A percentile compares a stretch with the other conserved stretches of the same genome.
These are phyloP conservation scores for Teinopalpus imperialis DNA, from an alignment of 2,888 invertebrate species.

Conservation along the genomic window DNA sequence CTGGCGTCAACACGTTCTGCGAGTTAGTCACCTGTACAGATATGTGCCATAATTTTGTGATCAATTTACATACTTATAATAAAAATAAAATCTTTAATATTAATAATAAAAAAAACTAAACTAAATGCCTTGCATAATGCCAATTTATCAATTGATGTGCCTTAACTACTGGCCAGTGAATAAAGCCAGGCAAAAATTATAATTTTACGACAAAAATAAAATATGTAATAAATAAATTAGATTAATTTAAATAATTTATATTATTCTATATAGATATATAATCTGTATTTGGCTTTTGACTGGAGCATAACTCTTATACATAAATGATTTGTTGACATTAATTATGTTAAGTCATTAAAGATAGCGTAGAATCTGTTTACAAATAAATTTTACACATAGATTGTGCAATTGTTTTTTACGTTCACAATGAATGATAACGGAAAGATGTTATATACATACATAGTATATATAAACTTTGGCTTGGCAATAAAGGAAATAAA, in stretches of 20 bases:
- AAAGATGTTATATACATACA: too few species aligned
- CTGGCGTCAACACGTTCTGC: not conserved
- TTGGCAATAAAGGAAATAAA: too few species aligned
- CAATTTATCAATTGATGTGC: too few species aligned
- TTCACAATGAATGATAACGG: not conserved
- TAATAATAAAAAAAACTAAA: not conserved
- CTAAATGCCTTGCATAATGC: not conserved
- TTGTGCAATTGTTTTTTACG: too few species aligned
- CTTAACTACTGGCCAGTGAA: not conserved
- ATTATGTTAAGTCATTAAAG: too few species aligned
- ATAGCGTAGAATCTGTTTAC: not conserved
- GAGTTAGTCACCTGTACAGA: not conserved
- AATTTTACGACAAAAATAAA: slow-evolving; percentile 1
- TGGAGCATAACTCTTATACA: slow-evolving; percentile 29
- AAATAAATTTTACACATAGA: not conserved
- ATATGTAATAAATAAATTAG: not conserved
- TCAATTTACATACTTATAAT: not conserved
- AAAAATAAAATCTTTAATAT: too few species aligned
- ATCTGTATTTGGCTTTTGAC: slow-evolving; percentile 38
- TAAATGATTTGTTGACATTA: not conserved
- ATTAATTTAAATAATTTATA: slow-evolving; percentile 18
- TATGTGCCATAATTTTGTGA: not conserved
- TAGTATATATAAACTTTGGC: too few species aligned
- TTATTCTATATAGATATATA: slow-evolving; percentile 28
- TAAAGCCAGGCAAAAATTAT: too few species aligned